These are phyloP conservation scores for Troilus luridus DNA, from an alignment of 2,888 invertebrate genomes.

Conservation along the genomic window DNA sequence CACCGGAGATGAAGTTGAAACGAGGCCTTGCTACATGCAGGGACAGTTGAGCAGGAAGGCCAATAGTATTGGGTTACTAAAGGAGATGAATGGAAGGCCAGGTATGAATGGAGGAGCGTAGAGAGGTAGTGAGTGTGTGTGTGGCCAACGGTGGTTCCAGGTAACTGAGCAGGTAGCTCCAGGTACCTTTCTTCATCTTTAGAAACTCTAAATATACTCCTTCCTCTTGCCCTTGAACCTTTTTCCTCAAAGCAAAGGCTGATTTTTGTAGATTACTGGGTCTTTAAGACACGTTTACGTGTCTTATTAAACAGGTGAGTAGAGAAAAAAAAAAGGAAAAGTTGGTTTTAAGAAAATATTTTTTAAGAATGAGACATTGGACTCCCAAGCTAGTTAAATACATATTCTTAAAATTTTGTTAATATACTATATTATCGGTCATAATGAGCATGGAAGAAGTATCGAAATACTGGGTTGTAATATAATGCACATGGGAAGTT, in stretches of 20 bases:
- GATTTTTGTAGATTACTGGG: neutral
- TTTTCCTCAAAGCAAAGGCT: neutral
- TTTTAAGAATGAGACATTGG: too few relatives aligned
- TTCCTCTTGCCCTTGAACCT: neutral
- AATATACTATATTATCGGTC: too few relatives aligned
- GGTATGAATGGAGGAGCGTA: neutral
- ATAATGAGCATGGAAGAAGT: too few relatives aligned
- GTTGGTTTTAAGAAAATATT: too few relatives aligned
- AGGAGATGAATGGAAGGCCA: neutral
- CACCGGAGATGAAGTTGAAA: too few relatives aligned
- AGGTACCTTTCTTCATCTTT: neutral
- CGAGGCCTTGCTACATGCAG: too few relatives aligned
- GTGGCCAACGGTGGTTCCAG: neutral
- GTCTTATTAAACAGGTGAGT: neutral
- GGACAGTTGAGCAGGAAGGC: neutral
- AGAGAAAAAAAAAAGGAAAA: too few relatives aligned
- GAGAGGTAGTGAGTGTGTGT: neutral
- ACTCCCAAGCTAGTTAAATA: too few relatives aligned
- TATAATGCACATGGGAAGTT: too few relatives aligned
- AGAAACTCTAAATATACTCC: neutral
- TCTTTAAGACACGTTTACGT: neutral
- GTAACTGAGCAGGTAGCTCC: neutral
- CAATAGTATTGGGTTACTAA: neutral
- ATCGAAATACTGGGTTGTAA: too few relatives aligned
- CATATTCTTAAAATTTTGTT: too few relatives aligned